phyloP scores from a whole-genome alignment of 2,113 vertebrate genomes.

The Archocentrus centrarchus region DNA sequence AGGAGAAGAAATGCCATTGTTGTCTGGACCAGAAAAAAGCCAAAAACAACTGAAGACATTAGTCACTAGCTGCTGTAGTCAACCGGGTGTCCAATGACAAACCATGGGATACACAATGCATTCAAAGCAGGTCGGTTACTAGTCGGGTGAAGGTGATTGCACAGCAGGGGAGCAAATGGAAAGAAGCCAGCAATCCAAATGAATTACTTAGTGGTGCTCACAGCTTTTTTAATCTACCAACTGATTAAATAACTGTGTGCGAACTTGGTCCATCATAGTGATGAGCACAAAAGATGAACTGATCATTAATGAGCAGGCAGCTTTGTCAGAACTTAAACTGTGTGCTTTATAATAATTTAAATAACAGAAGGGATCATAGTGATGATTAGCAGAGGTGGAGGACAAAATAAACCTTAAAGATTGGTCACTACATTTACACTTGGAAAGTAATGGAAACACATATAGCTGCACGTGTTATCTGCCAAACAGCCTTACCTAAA shows the following conservation, averaged over 20 bases:
- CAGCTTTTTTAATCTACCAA: too few relatives aligned
- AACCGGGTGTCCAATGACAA: slow-evolving; percentile 19
- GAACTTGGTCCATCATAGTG: not conserved
- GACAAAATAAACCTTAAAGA: not conserved
- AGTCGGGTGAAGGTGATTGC: not conserved
- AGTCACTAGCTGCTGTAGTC: not conserved
- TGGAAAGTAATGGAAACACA: not conserved
- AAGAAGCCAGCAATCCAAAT: not conserved
- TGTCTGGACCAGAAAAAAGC: slow-evolving; percentile 29
- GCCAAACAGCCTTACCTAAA: not conserved
- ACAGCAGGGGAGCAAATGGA: not conserved
- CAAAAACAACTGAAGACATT: slow-evolving; percentile 43
- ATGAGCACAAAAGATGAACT: not conserved
- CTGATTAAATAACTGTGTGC: not conserved
- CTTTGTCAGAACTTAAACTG: not conserved
- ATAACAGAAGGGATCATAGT: not conserved
- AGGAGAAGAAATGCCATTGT: slow-evolving; percentile 51
- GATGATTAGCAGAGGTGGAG: too few relatives aligned
- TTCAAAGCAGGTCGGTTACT: not conserved
- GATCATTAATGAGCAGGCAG: not conserved
- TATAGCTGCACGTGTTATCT: fast-evolving
- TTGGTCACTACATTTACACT: not conserved
- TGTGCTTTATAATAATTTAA: not conserved
- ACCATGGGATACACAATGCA: not conserved
- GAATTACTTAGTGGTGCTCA: not conserved